Evolutionary conservation across 2,888 invertebrate genomes (phyloP), one percentile per base, ranked within the genome.

Genomic region (Caenorhabditis virilis): DNA sequence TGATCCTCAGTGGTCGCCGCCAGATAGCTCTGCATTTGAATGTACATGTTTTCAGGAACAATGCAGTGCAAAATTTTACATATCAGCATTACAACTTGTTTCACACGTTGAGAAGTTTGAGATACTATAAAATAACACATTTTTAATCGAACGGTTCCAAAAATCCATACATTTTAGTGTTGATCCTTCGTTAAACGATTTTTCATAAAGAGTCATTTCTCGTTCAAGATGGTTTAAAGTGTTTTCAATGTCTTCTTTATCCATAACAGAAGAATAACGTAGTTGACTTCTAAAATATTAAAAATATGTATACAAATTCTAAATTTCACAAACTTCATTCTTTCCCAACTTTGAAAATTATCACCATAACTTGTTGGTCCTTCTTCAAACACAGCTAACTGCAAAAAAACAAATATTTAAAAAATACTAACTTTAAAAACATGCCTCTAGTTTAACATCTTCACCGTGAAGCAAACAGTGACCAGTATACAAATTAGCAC

Each of bases 21-120:
- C 11, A 76, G 47, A 46, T 76, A 76, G 20, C 62, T 69, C 20
- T 70, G 66, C 49, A 74, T 52, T 11, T 68, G 49, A 6, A 25
- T 53, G 50, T 67, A 71, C 36, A 76, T 46, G 13, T 58, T 65
- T n/a, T 58, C 63, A 1, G 76, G 73, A 15, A 69, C 66, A 20
- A 76, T 72, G 15, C 49, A 48, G 41, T 84, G 85, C 72, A 84
- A 84, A 72, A 84, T 79, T 30, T 82, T 78, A 18, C 85, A 82
- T 41, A 85, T 68, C 38, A 80, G 68, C 70, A 83, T 84, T 2
- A 85, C 82, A 0, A 81, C 69, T 50, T 76, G 79, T 27, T 69
- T 64, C 30, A 74, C 69, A 25, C 50, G 43, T 41, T 63, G 59
- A 0, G 60, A 52, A 7, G 64, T 47, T 15, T 59, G 50, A 0